Evolutionary conservation across 2,888 invertebrate species (phyloP).

Genomic region (Romanomermis culicivorax): DNA sequence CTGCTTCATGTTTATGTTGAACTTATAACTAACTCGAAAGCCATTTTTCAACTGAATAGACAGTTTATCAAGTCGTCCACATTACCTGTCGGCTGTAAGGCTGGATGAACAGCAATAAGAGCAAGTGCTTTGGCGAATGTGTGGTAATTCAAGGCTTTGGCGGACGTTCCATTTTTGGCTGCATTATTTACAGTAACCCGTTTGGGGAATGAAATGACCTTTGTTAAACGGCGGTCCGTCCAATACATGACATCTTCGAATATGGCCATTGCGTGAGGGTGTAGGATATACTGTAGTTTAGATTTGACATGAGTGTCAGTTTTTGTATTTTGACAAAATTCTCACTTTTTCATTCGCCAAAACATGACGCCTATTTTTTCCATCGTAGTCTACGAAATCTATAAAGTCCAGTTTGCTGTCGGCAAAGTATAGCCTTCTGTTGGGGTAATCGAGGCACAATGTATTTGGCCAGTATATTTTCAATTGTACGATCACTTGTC

Average conservation of each 20-base stretch:
- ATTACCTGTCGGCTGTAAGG: conserved; percentile 51
- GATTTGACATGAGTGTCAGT: too few species aligned
- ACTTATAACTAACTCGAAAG: too few species aligned
- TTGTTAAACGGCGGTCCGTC: conserved; percentile 59
- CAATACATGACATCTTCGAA: conserved; percentile 92
- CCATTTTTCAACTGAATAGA: too few species aligned
- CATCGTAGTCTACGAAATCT: conserved; percentile 90
- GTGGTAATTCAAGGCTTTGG: conserved; percentile 41
- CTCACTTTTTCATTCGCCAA: conserved; percentile 31
- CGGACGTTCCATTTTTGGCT: conserved; percentile 23
- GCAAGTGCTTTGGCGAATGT: conserved; percentile 80
- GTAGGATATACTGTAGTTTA: conserved; percentile 79
- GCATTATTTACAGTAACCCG: too few species aligned
- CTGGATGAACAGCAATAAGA: conserved; percentile 81
- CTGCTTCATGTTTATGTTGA: too few species aligned
- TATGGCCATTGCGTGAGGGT: conserved; percentile 77
- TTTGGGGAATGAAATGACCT: conserved; percentile 23
- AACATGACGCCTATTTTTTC: conserved; percentile 65
- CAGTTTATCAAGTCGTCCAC: too few species aligned
- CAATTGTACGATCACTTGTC: conserved; percentile 39
- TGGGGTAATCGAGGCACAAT: conserved; percentile 78
- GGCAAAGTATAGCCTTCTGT: conserved; percentile 78
- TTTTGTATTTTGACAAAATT: conserved; percentile 14
- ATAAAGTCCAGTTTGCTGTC: conserved; percentile 92
- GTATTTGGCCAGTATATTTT: conserved; percentile 98